Percentiles rank a stretch among this genome's conserved stretches.
These are phyloP conservation scores for Ascaphus truei DNA, from an alignment of 2,113 vertebrate genomes.

Conservation along the genomic window DNA sequence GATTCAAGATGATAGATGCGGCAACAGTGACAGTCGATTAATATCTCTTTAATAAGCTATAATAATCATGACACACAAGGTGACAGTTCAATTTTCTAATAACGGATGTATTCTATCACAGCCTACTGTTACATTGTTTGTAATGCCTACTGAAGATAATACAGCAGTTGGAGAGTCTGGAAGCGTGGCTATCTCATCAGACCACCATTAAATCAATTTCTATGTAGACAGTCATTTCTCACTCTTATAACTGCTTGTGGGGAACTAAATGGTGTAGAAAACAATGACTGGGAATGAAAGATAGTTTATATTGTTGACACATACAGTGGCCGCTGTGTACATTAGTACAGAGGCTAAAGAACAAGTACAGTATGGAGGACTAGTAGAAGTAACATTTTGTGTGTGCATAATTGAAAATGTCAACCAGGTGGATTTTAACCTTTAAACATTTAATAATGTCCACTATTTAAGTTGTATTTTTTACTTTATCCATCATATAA, in stretches of 20 bases:
- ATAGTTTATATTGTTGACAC: conserved; percentile 13
- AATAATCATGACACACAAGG: conserved; percentile 81
- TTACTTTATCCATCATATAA: too few relatives aligned
- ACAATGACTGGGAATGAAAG: conserved; percentile 1
- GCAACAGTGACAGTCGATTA: conserved; percentile 74
- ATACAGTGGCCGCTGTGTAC: neutral
- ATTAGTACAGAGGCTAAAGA: neutral
- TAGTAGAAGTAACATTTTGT: neutral
- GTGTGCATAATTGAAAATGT: neutral
- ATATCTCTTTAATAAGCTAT: conserved; percentile 87
- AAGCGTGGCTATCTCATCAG: conserved; percentile 54
- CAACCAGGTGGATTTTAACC: too few relatives aligned
- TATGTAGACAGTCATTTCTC: conserved; percentile 42
- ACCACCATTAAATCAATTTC: conserved; percentile 70
- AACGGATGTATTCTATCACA: conserved; percentile 87
- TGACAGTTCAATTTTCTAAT: conserved; percentile 98
- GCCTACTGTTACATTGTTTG: conserved; percentile 63
- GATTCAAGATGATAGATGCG: conserved; percentile 57
- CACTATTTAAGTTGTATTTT: too few relatives aligned
- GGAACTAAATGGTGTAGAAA: conserved; percentile 39
- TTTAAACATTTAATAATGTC: too few relatives aligned
- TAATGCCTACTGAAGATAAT: conserved; percentile 78
- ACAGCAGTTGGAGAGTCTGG: conserved; percentile 54
- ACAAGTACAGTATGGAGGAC: neutral
- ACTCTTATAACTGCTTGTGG: conserved; percentile 59